Percentiles rank a stretch among this genome's conserved stretches.
These are phyloP conservation scores for Spinibarbus caldwelli DNA, from an alignment of 2,797 vertebrate genomes.

Conservation along the genomic window DNA sequence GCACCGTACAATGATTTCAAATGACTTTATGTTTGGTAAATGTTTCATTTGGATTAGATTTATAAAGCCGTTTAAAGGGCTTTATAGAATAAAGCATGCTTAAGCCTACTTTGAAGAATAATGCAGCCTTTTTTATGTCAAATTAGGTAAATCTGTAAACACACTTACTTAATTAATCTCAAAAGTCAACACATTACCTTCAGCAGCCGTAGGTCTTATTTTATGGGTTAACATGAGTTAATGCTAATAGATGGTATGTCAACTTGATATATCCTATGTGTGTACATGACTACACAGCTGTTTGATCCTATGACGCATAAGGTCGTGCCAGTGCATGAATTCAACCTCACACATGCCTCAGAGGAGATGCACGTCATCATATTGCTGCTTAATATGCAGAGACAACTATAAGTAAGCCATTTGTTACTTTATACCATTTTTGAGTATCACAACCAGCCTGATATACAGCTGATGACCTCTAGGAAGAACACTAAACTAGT, in stretches of 20 bases:
- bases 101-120: slow-evolving; percentile 11
- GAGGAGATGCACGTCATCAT: not conserved
- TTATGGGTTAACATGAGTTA: not conserved
- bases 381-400: not conserved
- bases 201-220: not conserved
- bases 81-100: not conserved
- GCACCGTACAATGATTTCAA: not conserved
- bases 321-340: not conserved
- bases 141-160: slow-evolving; percentile 27
- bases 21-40: not conserved
- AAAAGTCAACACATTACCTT: slow-evolving; percentile 25
- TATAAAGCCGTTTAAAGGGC: not conserved
- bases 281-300: not conserved
- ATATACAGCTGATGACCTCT: not conserved
- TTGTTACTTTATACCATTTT: not conserved
- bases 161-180: slow-evolving; percentile 12
- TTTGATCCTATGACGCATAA: slow-evolving; percentile 4
- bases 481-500: not conserved
- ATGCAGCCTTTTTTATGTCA: slow-evolving; percentile 28
- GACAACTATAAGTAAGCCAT: not conserved
- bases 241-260: slow-evolving; percentile 26
- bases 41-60: not conserved
- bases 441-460: not conserved
- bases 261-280: not conserved
- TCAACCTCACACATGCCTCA: not conserved